Percentiles rank a stretch among this genome's conserved stretches.
These are phyloP conservation scores for Murina feae DNA, from an alignment of 2,113 vertebrate species.

Conservation along the genomic window DNA sequence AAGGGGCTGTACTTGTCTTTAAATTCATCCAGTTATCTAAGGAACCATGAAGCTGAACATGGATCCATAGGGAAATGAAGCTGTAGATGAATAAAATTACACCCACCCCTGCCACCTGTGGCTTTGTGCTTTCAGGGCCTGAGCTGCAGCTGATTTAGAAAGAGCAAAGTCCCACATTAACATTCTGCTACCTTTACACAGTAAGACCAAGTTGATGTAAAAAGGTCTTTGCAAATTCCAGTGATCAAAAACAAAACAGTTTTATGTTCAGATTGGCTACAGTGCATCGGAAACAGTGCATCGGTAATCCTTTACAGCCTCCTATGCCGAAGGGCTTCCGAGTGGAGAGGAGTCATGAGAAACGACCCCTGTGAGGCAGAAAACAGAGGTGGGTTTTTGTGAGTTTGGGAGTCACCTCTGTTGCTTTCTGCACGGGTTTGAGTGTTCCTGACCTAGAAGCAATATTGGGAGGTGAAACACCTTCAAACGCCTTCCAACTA, in stretches of 20 bases:
- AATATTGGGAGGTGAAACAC: neutral
- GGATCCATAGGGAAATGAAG: neutral
- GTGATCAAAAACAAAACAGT: neutral
- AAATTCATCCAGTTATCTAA: neutral
- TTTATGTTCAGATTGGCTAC: neutral
- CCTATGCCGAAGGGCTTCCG: neutral
- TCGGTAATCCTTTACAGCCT: neutral
- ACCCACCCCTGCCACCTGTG: neutral
- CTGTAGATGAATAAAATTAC: neutral
- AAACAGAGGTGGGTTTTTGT: neutral
- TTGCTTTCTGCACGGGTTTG: neutral
- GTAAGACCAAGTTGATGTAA: neutral
- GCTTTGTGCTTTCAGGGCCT: neutral
- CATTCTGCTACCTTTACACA: neutral
- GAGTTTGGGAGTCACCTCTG: neutral
- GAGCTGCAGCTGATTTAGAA: constrained; percentile 3
- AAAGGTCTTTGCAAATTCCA: constrained; percentile 13
- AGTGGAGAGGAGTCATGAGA: neutral
- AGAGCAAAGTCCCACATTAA: neutral
- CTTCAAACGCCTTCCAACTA: neutral
- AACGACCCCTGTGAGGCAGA: neutral
- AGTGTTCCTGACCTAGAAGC: neutral
- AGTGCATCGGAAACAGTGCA: neutral
- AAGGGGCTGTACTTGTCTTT: neutral
- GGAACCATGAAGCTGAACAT: neutral